Conservation (phyloP, 2,888 invertebrate genomes). For the Syrphus vitripennis region DNA sequence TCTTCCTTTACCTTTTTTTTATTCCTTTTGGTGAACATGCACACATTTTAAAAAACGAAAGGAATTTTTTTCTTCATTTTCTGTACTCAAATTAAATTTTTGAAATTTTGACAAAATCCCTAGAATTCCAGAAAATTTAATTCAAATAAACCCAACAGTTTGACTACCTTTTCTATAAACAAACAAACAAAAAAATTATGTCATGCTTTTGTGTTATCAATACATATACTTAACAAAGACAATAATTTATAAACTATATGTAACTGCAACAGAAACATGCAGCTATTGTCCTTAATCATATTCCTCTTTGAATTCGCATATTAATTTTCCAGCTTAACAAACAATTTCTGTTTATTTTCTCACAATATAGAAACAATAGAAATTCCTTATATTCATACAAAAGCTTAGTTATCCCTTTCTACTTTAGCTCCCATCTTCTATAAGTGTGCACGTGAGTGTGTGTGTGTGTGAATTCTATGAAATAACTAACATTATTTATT, state of each 20-base stretch:
- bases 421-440: neutral
- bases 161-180: too few relatives aligned
- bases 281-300: neutral
- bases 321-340: constrained; percentile 1
- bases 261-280: neutral
- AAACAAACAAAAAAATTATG: too few relatives aligned
- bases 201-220: neutral
- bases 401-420: neutral
- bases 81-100: too few relatives aligned
- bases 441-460: too few relatives aligned
- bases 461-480: neutral
- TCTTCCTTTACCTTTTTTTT: too few relatives aligned
- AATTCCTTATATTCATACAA: neutral
- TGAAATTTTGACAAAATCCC: too few relatives aligned
- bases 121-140: too few relatives aligned
- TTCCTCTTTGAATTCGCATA: neutral
- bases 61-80: too few relatives aligned
- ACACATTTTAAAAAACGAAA: too few relatives aligned
- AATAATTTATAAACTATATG: neutral
- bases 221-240: neutral
- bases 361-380: constrained; percentile 1
- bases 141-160: too few relatives aligned
- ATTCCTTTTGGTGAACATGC: too few relatives aligned
- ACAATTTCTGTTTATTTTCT: constrained; percentile 1
- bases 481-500: constrained; percentile 20